These are phyloP conservation scores for Aphis craccivora DNA, from an alignment of 1,140 invertebrate species.

Conservation along the genomic window DNA sequence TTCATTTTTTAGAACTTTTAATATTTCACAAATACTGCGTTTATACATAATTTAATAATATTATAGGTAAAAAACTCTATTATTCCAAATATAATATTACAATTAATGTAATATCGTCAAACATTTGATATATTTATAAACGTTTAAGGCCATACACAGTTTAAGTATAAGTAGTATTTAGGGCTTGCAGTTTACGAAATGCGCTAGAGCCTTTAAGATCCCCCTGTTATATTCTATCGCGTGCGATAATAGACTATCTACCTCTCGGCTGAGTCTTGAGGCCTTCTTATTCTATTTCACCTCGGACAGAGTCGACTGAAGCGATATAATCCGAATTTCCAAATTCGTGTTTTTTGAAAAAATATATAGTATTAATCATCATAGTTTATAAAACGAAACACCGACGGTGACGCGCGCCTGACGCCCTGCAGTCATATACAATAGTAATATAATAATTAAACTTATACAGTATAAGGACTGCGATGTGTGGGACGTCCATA, in stretches of 20 bases:
- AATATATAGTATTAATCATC: not conserved
- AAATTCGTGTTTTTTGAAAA: not conserved
- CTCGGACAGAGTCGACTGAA: not conserved
- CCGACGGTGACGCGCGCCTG: too few species aligned
- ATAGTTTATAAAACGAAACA: not conserved
- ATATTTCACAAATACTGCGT: not conserved
- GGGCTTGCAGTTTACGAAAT: not conserved
- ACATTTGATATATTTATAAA: not conserved
- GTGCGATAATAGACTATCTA: not conserved
- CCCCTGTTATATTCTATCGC: not conserved
- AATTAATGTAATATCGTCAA: too few species aligned
- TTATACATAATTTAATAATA: too few species aligned
- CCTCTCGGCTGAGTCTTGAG: too few species aligned
- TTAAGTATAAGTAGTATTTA: not conserved
- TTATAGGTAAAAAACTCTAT: too few species aligned
- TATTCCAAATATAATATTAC: too few species aligned
- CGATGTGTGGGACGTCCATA: not conserved
- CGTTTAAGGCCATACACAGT: too few species aligned
- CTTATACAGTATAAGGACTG: too few species aligned
- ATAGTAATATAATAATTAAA: not conserved
- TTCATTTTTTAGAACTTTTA: not conserved
- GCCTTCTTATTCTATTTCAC: not conserved
- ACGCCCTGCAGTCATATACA: not conserved
- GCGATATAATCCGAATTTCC: too few species aligned
- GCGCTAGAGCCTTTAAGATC: not conserved